Percentiles rank a stretch among this genome's conserved stretches.
phyloP scores from a whole-genome alignment of 2,797 vertebrate genomes.

The Peromyscus nudipes region DNA sequence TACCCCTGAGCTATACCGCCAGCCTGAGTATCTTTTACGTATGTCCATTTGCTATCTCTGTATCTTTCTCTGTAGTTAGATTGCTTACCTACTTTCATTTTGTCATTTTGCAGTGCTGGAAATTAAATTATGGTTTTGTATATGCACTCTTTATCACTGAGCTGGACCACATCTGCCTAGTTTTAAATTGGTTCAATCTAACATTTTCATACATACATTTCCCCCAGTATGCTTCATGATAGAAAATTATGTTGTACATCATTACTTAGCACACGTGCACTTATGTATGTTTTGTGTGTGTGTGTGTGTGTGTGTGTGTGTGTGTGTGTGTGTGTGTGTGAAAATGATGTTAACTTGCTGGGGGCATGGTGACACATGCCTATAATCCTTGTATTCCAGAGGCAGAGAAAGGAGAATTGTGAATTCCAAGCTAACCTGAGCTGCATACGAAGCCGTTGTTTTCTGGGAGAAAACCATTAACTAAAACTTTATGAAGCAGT shows the following conservation, averaged over 20 bases:
- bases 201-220: conserved; percentile 36
- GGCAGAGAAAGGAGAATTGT: not conserved
- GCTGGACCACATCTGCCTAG: not conserved
- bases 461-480: not conserved
- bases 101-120: not conserved
- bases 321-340: too few relatives aligned
- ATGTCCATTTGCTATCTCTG: conserved; percentile 36
- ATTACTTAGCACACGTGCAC: conserved; percentile 40
- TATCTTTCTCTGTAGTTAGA: conserved; percentile 45
- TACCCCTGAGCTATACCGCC: not conserved
- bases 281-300: not conserved
- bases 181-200: conserved; percentile 67
- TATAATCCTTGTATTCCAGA: not conserved
- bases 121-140: not conserved
- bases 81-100: not conserved
- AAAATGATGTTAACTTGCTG: conserved; percentile 23
- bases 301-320: not conserved
- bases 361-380: not conserved
- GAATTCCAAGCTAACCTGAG: not conserved
- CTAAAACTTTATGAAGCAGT: conserved; percentile 20
- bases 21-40: not conserved
- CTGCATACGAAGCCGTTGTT: not conserved
- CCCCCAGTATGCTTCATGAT: not conserved
- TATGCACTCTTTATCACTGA: not conserved
- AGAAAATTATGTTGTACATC: conserved; percentile 54